phyloP scores from a whole-genome alignment of 2,888 invertebrate species.

The Rhagonycha fulva region DNA sequence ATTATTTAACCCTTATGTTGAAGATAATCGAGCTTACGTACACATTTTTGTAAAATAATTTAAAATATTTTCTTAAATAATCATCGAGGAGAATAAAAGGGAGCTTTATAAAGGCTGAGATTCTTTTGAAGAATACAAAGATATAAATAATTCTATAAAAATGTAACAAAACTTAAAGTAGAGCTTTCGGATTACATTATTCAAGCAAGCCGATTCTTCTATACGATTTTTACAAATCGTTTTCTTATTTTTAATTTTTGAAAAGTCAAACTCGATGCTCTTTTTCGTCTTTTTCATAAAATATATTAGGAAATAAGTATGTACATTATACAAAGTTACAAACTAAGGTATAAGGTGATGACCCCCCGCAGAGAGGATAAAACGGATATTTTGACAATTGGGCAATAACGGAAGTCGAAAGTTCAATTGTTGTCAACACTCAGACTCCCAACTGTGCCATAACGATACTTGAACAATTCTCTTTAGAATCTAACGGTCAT shows the following conservation, averaged over 20 bases:
- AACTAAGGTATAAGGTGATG: constrained; percentile 25
- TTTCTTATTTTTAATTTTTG: constrained; percentile 9
- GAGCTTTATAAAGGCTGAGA: neutral
- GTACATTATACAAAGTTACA: neutral
- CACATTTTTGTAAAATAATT: neutral
- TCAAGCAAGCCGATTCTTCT: constrained; percentile 10
- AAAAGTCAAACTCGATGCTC: constrained; percentile 10
- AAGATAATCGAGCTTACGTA: neutral
- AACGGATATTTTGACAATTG: constrained; percentile 40
- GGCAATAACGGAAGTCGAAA: constrained; percentile 44
- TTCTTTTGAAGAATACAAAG: neutral
- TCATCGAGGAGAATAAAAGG: neutral
- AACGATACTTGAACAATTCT: constrained; percentile 40
- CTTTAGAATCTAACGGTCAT: constrained; percentile 27
- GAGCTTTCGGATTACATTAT: constrained; percentile 14
- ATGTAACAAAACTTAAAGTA: neutral
- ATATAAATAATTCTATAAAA: neutral
- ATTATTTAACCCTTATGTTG: constrained; percentile 1
- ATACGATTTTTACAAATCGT: constrained; percentile 18
- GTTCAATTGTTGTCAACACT: constrained; percentile 52
- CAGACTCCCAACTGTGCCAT: constrained; percentile 46
- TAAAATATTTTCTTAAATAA: neutral
- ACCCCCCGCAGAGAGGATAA: constrained; percentile 29
- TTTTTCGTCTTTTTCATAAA: constrained; percentile 3
- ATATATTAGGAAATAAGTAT: constrained; percentile 4